Conservation (phyloP, 2,888 invertebrate species). For the Cerastis leucographa region DNA sequence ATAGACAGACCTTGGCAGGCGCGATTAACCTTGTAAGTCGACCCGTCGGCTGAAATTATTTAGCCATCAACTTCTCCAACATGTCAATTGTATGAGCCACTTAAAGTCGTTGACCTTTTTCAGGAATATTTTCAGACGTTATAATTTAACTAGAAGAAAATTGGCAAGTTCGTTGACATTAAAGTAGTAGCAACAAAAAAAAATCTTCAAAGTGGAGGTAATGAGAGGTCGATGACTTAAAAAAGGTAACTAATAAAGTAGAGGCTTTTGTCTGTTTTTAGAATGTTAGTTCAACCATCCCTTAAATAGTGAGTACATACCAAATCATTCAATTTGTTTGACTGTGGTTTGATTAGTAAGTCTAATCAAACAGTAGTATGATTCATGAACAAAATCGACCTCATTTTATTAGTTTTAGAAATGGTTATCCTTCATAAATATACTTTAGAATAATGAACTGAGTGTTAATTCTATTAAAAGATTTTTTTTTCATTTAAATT, state of each 20-base stretch:
- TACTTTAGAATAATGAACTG: not conserved
- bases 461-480: not conserved
- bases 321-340: not conserved
- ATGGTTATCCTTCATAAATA: not conserved
- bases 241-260: not conserved
- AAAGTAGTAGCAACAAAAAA: not conserved
- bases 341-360: not conserved
- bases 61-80: too few relatives aligned
- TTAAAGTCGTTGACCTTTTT: not conserved
- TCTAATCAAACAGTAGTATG: not conserved
- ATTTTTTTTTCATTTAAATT: not conserved
- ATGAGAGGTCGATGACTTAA: not conserved
- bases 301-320: not conserved
- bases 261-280: not conserved
- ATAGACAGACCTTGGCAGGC: too few relatives aligned
- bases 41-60: too few relatives aligned
- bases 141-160: not conserved
- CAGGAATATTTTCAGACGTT: not conserved
- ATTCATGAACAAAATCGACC: not conserved
- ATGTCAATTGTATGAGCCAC: not conserved
- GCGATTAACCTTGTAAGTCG: too few relatives aligned
- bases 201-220: not conserved
- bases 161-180: not conserved
- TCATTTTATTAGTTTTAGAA: not conserved
- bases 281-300: not conserved